Base-by-base conservation (phyloP, 2,888 invertebrate species). In the Caenorhabditis afra region DNA sequence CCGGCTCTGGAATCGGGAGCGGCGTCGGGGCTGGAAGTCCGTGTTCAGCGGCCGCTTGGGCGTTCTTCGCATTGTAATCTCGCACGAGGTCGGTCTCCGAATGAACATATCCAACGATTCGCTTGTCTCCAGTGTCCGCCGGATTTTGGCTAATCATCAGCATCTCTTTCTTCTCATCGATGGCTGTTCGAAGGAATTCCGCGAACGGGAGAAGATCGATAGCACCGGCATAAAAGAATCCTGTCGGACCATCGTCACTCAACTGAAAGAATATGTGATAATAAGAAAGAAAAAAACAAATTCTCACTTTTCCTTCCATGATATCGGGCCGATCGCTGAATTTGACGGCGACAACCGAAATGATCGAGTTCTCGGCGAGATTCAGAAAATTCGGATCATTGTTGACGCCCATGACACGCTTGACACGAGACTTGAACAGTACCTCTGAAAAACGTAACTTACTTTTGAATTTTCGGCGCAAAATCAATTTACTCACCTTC, bases 291-390 rank as follows among this genome's bases (percentile, higher is more conserved):
- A n/a, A n/a, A n/a, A n/a, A 50, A 41, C 16, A 44, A 35, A 65
- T 53, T 44, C 67, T 53, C 29, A 83, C 84, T 52, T 64, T 65
- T 73, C 79, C 85, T 45, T 86, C 86, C 79, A 81, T 82, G 39
- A 86, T 82, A 70, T 86, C 86, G 10, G 66, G 49, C 58, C 86
- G 78, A 77, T 86, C 84, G 55, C 85, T 85, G 65, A 82, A 86
- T 55, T 86, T 86, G 37, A 86, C 74, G 45, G 82, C 82, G 16
- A 81, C 57, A 18, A 86, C 78, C 10, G 83, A 78, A 16, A 85
- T 67, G 18, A 68, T 50, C 35, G 73, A 61, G 23, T 74, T 71
- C 61, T 68, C 75, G 2, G 41, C 55, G 39, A 78, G 58, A 53
- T 78, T 81, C 50, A 81, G 53, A 64, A 81, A 81, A 57, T 44